Base-by-base conservation (phyloP, 2,888 invertebrate species). In the Eupeodes latifasciatus region DNA sequence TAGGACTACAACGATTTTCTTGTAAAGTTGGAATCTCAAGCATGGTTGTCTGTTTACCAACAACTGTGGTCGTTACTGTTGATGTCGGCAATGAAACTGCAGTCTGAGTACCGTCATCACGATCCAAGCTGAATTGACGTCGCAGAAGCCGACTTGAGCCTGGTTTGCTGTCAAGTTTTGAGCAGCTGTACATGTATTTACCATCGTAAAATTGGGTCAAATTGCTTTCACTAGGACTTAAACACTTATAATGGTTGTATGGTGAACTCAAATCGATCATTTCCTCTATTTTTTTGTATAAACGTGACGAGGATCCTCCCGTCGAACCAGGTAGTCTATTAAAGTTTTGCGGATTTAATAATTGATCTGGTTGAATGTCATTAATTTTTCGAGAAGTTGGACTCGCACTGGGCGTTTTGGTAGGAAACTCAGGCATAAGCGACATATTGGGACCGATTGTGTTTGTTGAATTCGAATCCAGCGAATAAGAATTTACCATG, bases 191-290 rank as follows among this genome's bases (percentile, higher is more conserved):
- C 4, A 93, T 57, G 90, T 93, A 93, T 87, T 93, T 94, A 36
- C 93, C 93, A 81, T 93, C 94, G 36, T 91, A 91, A 90, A 91
- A 93, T 82, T 93, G 93, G 10, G 93, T 92, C 5, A 94, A 90
- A 85, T 94, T 94, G 89, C 94, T 94, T 90, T 95, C 95, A 89
- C 95, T 96, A 9, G 96, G 96, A 91, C 96, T 96, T 34, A 96
- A 94, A 91, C 96, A 96, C 92, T 96, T 95, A 93, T 96, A 97
- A 90, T 96, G 96, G 91, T 96, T 96, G 92, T 96, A 97, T 4
- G 96, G 96, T 0, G 96, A 96, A 92, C 96, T 96, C 66, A 96
- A 94, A 91, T 96, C 96, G 90, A 94, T 93, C 92, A 94, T 93
- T 89, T 94, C 93, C 89, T 94, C 94, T 69, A 94, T 92, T 89